These are phyloP conservation scores for Macrobrachium rosenbergii DNA, from an alignment of 1,140 invertebrate species.

Conservation along the genomic window DNA sequence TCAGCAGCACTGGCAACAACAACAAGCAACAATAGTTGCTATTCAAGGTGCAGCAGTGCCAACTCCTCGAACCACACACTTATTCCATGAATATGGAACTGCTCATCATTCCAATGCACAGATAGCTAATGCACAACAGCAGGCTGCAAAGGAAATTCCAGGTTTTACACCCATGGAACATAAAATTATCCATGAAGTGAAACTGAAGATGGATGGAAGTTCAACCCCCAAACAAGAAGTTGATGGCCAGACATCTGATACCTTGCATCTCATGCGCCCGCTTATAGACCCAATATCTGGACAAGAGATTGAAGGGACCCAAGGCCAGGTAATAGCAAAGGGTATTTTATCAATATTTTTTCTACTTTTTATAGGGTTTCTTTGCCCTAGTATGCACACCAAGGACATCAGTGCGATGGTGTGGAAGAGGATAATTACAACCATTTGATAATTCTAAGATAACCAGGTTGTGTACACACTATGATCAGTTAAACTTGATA, in stretches of 20 bases:
- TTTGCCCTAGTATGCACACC: not conserved
- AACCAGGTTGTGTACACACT: too few species aligned
- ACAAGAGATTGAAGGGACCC: slow-evolving; percentile 56
- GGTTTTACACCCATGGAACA: slow-evolving; percentile 50
- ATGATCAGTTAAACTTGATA: too few species aligned
- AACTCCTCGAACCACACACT: slow-evolving; percentile 52
- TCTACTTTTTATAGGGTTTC: not conserved
- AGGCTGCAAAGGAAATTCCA: slow-evolving; percentile 43
- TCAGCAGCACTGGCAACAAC: slow-evolving; percentile 50
- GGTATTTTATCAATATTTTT: not conserved
- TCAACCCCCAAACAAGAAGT: slow-evolving; percentile 45
- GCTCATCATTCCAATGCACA: slow-evolving; percentile 46
- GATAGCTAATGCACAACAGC: slow-evolving; percentile 43
- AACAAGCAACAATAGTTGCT: slow-evolving; percentile 46
- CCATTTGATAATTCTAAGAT: too few species aligned
- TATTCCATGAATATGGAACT: slow-evolving; percentile 52
- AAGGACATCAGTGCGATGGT: too few species aligned
- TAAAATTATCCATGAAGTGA: slow-evolving; percentile 57
- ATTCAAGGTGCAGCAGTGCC: slow-evolving; percentile 49
- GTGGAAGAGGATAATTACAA: too few species aligned
- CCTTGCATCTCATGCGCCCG: slow-evolving; percentile 54
- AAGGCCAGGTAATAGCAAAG: slow-evolving; percentile 47
- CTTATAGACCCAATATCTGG: slow-evolving; percentile 56
- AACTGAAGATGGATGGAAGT: slow-evolving; percentile 50
- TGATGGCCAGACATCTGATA: slow-evolving; percentile 48